A percentile compares a stretch with the other conserved stretches of the same genome.
Evolutionary conservation across 2,888 invertebrate species (phyloP).

Genomic region (Dicranocentrus wangi): DNA sequence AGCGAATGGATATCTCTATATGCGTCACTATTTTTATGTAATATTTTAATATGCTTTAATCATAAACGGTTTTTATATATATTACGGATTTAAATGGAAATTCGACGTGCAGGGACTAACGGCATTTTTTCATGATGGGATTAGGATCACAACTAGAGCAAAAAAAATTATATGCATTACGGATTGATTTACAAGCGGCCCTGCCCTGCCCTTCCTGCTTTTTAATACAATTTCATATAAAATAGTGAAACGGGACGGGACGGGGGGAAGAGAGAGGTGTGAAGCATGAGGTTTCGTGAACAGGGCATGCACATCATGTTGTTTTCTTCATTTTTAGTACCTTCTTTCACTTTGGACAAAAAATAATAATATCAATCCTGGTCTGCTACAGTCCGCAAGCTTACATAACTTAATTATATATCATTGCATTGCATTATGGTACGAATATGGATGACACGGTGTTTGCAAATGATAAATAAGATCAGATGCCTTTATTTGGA

Average conservation of each 20-base stretch:
- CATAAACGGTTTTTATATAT: too few relatives aligned
- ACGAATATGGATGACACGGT: constrained; percentile 40
- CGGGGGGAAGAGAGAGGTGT: constrained; percentile 16
- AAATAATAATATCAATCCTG: too few relatives aligned
- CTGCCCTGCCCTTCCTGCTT: constrained; percentile 19
- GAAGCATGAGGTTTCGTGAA: too few relatives aligned
- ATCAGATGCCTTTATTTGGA: constrained; percentile 29
- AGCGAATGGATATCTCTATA: neutral
- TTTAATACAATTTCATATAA: constrained; percentile 26
- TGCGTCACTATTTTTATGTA: constrained; percentile 7
- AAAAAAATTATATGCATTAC: constrained; percentile 25
- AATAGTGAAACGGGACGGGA: neutral
- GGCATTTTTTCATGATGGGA: neutral
- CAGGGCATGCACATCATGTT: too few relatives aligned
- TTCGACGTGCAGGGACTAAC: neutral
- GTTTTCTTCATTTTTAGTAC: too few relatives aligned
- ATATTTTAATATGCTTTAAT: too few relatives aligned
- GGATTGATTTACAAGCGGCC: constrained; percentile 26
- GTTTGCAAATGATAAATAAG: constrained; percentile 46
- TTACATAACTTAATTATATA: constrained; percentile 46
- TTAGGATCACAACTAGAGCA: neutral
- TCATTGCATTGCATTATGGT: too few relatives aligned
- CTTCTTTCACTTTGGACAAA: too few relatives aligned
- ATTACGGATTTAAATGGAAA: too few relatives aligned
- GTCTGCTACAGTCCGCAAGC: too few relatives aligned